phyloP scores from a whole-genome alignment of 1,140 invertebrate genomes.

The Drosophila ambigua region DNA sequence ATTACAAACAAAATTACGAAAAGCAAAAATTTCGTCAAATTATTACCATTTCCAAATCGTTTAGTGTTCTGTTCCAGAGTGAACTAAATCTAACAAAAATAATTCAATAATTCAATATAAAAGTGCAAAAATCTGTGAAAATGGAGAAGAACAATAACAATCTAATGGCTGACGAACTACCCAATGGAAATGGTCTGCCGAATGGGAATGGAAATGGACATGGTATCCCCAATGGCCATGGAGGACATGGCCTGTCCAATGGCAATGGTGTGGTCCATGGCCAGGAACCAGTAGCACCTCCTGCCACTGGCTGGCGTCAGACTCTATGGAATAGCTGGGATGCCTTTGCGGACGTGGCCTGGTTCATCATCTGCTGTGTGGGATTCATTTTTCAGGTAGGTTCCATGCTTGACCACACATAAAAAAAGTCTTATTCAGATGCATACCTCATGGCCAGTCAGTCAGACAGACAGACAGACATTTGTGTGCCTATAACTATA shows the following conservation, averaged over 20 bases:
- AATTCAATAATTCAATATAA: constrained; percentile 2
- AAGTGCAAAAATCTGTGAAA: constrained; percentile 35
- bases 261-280: constrained; percentile 48
- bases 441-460: too few relatives aligned
- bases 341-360: constrained; percentile 86
- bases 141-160: constrained; percentile 76
- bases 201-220: constrained; percentile 52
- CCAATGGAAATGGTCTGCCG: constrained; percentile 7
- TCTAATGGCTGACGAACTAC: constrained; percentile 26
- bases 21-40: constrained; percentile 30
- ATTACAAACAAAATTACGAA: constrained; percentile 40
- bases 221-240: constrained; percentile 34
- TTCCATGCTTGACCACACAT: neutral
- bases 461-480: neutral
- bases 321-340: constrained; percentile 81
- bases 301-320: constrained; percentile 38
- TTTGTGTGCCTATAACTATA: constrained; percentile 28
- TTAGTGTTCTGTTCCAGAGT: constrained; percentile 34
- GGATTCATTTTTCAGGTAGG: constrained; percentile 84
- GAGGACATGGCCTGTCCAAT: constrained; percentile 41
- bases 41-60: constrained; percentile 33
- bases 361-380: constrained; percentile 86
- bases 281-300: constrained; percentile 1
- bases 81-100: constrained; percentile 24
- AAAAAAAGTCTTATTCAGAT: too few relatives aligned